Base-by-base conservation (phyloP, 2,113 vertebrate genomes). In the Oceanites oceanicus region DNA sequence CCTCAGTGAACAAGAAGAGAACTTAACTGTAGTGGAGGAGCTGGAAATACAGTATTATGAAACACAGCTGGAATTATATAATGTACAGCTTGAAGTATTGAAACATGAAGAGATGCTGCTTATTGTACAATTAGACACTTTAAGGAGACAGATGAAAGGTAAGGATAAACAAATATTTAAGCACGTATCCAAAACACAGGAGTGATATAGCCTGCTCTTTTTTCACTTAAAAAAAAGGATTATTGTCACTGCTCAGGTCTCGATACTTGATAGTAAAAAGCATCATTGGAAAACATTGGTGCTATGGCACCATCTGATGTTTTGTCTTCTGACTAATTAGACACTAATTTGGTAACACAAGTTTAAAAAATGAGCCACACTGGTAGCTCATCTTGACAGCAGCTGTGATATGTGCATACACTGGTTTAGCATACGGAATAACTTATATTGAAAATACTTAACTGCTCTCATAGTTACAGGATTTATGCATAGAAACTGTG, bases 31-130 rank as follows among this genome's bases (percentile, higher is more conserved):
- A 4, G 98, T 99, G 49, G 98, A 99, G 81, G 97, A 98, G 91
- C 97, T 99, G 96, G 99, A 99, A 97, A 98, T 99, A 91, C 98
- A 98, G 27, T 99, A 98, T 97, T 99, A 99, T 29, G 99, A 99
- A 97, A 98, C 97, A 7, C 99, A 99, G 49, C 94, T 99, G 92
- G 99, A 99, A 67, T 95, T 99, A 9, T 99, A 99, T n/a, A 99
- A 99, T 73, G 93, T 98, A 92, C 99, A 99, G 93, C 98, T 99
- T 72, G 99, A 99, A 95, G 98, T 99, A 92, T 94, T 99, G 96
- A 99, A 98, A 96, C 98, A 99, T 58, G 99, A 99, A 97, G 99
- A 99, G 95, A 98, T 98, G 96, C 98, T 99, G 75, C 98, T 99
- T 83, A 76, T 98, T 94, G 98, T 98, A 72, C 99, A 99, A 96